These are phyloP conservation scores for Gryllus bimaculatus DNA, from an alignment of 1,140 invertebrate genomes.

Conservation along the genomic window DNA sequence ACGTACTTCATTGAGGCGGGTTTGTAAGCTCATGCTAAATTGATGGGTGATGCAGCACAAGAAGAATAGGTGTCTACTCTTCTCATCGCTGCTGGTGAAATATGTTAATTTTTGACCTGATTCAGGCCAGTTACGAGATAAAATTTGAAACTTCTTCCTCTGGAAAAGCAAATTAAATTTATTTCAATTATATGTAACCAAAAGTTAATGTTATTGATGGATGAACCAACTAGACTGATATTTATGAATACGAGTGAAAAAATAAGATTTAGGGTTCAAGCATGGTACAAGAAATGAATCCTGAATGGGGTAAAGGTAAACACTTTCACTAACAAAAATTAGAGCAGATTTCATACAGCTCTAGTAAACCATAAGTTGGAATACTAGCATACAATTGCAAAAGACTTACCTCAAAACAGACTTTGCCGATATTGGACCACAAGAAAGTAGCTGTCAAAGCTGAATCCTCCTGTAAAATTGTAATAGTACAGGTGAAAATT, in stretches of 20 bases:
- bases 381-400: conserved; percentile 6
- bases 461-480: conserved; percentile 28
- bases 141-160: conserved; percentile 93
- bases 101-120: conserved; percentile 67
- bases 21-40: conserved; percentile 86
- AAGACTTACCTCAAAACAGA: conserved; percentile 75
- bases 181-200: too few relatives aligned
- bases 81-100: conserved; percentile 83
- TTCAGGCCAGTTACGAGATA: conserved; percentile 58
- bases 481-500: background rate
- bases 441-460: conserved; percentile 50
- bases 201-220: too few relatives aligned
- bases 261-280: too few relatives aligned
- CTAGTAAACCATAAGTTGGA: too few relatives aligned
- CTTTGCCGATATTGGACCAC: conserved; percentile 87
- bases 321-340: too few relatives aligned
- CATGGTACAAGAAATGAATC: too few relatives aligned
- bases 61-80: conserved; percentile 78
- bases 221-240: too few relatives aligned
- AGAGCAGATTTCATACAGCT: too few relatives aligned
- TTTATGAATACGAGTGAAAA: too few relatives aligned
- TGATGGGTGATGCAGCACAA: conserved; percentile 87
- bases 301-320: too few relatives aligned
- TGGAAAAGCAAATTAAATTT: conserved; percentile 33
- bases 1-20: conserved; percentile 66